These are phyloP conservation scores for Tubiluchus corallicola DNA, from an alignment of 2,888 invertebrate species.

Conservation along the genomic window DNA sequence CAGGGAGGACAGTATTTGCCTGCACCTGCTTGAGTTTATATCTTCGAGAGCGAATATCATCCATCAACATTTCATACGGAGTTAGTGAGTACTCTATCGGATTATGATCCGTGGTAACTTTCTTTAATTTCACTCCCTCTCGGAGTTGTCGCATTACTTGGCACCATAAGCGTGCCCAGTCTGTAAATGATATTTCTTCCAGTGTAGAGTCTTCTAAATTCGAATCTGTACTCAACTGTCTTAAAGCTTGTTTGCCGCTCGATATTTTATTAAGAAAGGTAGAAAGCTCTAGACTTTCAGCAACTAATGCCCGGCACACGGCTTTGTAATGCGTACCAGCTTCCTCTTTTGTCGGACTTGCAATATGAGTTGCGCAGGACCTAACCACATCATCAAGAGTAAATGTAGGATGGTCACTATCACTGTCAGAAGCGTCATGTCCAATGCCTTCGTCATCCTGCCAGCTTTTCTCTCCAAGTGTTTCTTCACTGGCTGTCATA, in stretches of 20 bases:
- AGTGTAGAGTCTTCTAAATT: too few species aligned
- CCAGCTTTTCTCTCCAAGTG: not conserved
- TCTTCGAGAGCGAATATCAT: slow-evolving; percentile 72
- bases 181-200: not conserved
- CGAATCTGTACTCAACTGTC: too few species aligned
- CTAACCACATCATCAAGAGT: slow-evolving; percentile 7
- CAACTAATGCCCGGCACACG: slow-evolving; percentile 73
- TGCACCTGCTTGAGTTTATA: slow-evolving; percentile 61
- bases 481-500: slow-evolving; percentile 49
- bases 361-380: slow-evolving; percentile 17
- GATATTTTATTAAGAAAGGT: slow-evolving; percentile 72
- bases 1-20: slow-evolving; percentile 57
- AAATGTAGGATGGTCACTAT: slow-evolving; percentile 30
- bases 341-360: slow-evolving; percentile 30
- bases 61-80: slow-evolving; percentile 89
- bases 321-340: slow-evolving; percentile 69
- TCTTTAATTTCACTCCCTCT: slow-evolving; percentile 79
- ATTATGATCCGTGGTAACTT: slow-evolving; percentile 39
- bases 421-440: slow-evolving; percentile 56
- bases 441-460: slow-evolving; percentile 71
- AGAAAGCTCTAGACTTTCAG: slow-evolving; percentile 72
- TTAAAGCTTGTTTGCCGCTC: slow-evolving; percentile 44
- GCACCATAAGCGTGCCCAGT: slow-evolving; percentile 27
- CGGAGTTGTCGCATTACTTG: slow-evolving; percentile 69
- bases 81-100: slow-evolving; percentile 73